Evolutionary conservation across 1,140 invertebrate genomes (phyloP).

Genomic region (Zaprionus davidi): DNA sequence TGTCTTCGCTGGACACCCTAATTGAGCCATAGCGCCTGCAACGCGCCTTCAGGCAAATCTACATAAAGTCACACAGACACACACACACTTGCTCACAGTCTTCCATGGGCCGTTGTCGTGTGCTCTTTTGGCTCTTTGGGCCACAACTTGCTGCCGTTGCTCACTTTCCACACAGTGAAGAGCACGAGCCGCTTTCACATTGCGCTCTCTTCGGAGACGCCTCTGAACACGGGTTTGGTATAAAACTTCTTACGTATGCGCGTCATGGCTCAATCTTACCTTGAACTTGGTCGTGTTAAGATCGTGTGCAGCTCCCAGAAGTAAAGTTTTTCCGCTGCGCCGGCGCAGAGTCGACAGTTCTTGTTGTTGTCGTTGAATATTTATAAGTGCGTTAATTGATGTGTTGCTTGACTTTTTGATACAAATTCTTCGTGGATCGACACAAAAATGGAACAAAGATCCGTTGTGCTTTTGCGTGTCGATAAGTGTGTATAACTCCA

Average conservation of each 20-base stretch:
- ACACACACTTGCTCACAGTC: not conserved
- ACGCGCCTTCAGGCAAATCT: constrained; percentile 30
- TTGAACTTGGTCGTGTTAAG: constrained; percentile 82
- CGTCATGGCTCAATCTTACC: constrained; percentile 84
- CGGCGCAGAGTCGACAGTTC: constrained; percentile 14
- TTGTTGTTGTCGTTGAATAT: constrained; percentile 26
- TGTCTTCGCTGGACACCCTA: constrained; percentile 64
- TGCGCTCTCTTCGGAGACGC: constrained; percentile 50
- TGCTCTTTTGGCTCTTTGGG: constrained; percentile 49
- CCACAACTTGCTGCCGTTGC: constrained; percentile 16
- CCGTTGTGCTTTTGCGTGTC: constrained; percentile 70
- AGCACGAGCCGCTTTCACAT: constrained; percentile 65
- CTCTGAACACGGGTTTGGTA: constrained; percentile 54
- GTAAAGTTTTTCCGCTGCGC: constrained; percentile 6
- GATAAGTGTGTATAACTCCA: constrained; percentile 67
- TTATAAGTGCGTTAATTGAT: constrained; percentile 43
- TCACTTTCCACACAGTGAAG: constrained; percentile 74
- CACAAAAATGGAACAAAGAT: constrained; percentile 68
- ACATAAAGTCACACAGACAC: not conserved
- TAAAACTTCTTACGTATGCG: constrained; percentile 84
- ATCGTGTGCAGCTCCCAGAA: constrained; percentile 42
- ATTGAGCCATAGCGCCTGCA: constrained; percentile 59
- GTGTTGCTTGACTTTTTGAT: constrained; percentile 5
- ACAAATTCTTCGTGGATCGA: not conserved
- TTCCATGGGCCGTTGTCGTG: not conserved